Evolutionary conservation across 2,797 vertebrate species (phyloP), one percentile per base, ranked within the genome.

Genomic region (Lithobates pipiens): DNA sequence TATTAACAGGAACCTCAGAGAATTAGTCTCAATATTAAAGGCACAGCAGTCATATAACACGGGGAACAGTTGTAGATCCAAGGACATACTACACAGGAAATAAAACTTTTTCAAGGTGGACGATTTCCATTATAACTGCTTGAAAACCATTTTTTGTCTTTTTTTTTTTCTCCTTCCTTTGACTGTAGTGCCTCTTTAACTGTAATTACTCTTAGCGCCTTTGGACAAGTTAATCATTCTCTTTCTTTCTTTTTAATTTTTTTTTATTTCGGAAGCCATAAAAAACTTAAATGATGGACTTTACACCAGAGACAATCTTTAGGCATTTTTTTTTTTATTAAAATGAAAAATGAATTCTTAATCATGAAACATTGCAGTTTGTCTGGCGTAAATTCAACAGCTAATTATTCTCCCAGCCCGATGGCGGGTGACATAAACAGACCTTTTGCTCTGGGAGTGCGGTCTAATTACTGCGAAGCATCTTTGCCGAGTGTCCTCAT

Each of bases 331-430:
- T 71, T 80, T 82, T 77, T 84, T 70, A 76, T 54, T 36, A 54
- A 69, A 39, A 50, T 67, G 36, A 69, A 74, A 76, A 76, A 76
- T 70, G 44, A 84, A 84, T 84, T 76, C 79, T 72, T 80, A 80
- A 80, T 80, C 82, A 84, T 68, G 74, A 84, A 76, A 77, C 42
- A 70, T 84, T 44, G 39, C 73, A 70, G 74, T 76, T 84, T 76
- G 63, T 84, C 74, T 84, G 74, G 82, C 82, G 32, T 84, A 69
- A 76, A 71, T 77, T 84, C 82, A 77, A 70, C 75, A 77, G 61
- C 83, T 84, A 84, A 84, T 84, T 84, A 84, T 78, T 84, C 75
- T 71, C 74, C 29, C 23, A 46, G 29, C 75, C 65, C 67, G 23
- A 84, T 84, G 76, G 34, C 4, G 34, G 68, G 76, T 63, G 83